phyloP scores from a whole-genome alignment of 1,140 invertebrate species.

The Yoshiicerus persimilis region DNA sequence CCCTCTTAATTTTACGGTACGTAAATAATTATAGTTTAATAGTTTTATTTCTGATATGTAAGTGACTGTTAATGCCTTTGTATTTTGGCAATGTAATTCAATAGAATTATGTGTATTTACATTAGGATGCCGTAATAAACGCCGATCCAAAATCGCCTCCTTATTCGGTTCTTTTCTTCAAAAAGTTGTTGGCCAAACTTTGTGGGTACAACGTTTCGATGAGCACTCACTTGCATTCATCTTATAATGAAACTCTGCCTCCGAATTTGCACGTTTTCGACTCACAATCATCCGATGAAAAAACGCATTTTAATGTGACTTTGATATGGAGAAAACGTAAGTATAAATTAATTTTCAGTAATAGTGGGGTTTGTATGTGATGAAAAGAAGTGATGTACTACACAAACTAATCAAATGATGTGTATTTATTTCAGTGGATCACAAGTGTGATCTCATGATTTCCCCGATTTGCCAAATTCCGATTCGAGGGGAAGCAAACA shows the following conservation, averaged over 20 bases:
- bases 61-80: no score
- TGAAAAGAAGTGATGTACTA: no score
- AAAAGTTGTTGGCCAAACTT: not conserved
- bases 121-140: conserved; percentile 9
- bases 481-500: conserved; percentile 26
- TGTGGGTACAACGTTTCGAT: not conserved
- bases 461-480: conserved; percentile 18
- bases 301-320: not conserved
- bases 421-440: not conserved
- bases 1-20: not conserved
- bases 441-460: conserved; percentile 27
- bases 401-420: not conserved
- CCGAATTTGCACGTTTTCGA: not conserved
- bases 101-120: not conserved
- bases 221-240: not conserved
- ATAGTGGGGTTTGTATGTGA: not conserved
- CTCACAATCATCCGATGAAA: not conserved
- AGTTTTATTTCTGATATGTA: no score
- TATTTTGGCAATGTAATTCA: no score
- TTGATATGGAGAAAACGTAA: not conserved
- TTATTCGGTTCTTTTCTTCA: conserved; percentile 23
- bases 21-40: not conserved
- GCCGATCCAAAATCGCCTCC: conserved; percentile 5
- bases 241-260: not conserved
- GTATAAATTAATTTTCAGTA: not conserved